These are phyloP conservation scores for Sitobion miscanthi DNA, from an alignment of 1,140 invertebrate genomes.

Conservation along the genomic window DNA sequence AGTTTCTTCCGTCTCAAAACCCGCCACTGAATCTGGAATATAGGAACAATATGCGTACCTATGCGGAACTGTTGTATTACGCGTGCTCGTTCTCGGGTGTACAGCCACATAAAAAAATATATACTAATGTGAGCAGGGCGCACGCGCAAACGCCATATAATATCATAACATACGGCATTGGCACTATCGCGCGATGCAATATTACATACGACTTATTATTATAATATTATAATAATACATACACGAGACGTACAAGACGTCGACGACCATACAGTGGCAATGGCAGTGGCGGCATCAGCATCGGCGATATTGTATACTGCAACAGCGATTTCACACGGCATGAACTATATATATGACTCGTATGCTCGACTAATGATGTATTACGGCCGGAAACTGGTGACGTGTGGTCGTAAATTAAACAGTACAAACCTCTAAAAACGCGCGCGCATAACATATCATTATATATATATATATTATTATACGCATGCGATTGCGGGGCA, in stretches of 20 bases:
- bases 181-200: neutral
- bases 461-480: neutral
- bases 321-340: constrained; percentile 51
- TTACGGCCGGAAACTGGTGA: constrained; percentile 47
- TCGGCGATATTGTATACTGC: neutral
- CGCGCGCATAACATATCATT: neutral
- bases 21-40: neutral
- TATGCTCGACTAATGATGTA: constrained; percentile 38
- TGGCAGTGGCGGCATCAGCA: neutral
- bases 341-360: constrained; percentile 29
- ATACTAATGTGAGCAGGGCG: neutral
- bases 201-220: neutral
- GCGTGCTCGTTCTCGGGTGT: too few species aligned
- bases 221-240: neutral
- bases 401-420: constrained; percentile 46
- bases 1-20: neutral
- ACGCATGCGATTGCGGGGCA: neutral
- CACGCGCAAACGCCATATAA: neutral
- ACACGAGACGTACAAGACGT: neutral
- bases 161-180: neutral
- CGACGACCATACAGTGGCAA: neutral
- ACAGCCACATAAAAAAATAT: too few species aligned
- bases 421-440: constrained; percentile 19
- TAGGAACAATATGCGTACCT: neutral
- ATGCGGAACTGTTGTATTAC: too few species aligned